Percentiles rank a stretch among this genome's conserved stretches.
Conservation (phyloP, 2,797 vertebrate species). For the Pseudopleuronectes americanus region DNA sequence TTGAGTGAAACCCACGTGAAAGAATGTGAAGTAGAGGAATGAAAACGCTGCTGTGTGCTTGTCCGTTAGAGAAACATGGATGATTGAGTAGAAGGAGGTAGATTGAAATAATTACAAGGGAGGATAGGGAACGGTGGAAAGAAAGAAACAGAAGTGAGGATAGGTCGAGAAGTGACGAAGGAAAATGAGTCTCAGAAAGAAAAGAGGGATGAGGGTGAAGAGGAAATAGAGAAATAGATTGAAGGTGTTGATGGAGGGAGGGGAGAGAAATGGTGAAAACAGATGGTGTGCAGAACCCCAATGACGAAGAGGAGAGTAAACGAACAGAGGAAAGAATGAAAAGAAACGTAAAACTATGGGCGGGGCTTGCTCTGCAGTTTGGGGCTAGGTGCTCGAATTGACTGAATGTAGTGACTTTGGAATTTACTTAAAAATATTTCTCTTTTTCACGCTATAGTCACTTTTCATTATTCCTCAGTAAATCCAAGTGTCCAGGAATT, state of each 20-base stretch:
- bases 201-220: slow-evolving; percentile 1
- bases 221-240: slow-evolving; percentile 11
- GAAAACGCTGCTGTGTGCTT: background rate
- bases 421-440: slow-evolving; percentile 32
- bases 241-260: slow-evolving; percentile 6
- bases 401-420: slow-evolving; percentile 36
- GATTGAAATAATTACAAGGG: too few relatives aligned
- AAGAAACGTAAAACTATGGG: too few relatives aligned
- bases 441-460: slow-evolving; percentile 21
- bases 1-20: slow-evolving; percentile 19
- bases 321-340: too few relatives aligned
- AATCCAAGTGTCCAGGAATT: slow-evolving; percentile 6
- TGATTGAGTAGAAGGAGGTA: background rate
- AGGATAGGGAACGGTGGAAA: background rate
- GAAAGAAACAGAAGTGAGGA: background rate
- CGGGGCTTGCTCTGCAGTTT: slow-evolving; percentile 14
- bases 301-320: too few relatives aligned
- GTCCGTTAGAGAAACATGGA: background rate
- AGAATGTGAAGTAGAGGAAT: slow-evolving; percentile 21
- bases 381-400: slow-evolving; percentile 28
- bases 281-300: background rate
- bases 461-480: slow-evolving; percentile 7
- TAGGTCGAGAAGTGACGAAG: background rate
- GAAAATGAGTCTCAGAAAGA: background rate
- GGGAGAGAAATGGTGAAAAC: slow-evolving; percentile 1